Percentiles rank a stretch among this genome's conserved stretches.
These are phyloP conservation scores for Lacerta viridis DNA, from an alignment of 2,797 vertebrate species.

Conservation along the genomic window DNA sequence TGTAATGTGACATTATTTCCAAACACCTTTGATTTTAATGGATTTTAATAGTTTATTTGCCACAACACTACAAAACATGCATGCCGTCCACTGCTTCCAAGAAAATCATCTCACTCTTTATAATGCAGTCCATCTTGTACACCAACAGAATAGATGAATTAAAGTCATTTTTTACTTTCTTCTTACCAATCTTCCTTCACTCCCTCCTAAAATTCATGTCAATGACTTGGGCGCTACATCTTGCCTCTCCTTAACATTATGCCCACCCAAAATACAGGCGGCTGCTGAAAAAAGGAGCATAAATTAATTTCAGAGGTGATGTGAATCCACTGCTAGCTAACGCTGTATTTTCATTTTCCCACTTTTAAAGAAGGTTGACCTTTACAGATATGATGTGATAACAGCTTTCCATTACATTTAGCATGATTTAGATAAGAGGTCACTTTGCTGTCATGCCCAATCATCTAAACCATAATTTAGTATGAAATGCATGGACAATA, in stretches of 20 bases:
- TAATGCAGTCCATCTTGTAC: background rate
- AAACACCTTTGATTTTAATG: background rate
- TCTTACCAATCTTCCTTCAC: background rate
- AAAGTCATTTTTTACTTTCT: background rate
- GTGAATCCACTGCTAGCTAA: background rate
- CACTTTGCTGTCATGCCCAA: conserved; percentile 8
- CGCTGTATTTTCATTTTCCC: conserved; percentile 11
- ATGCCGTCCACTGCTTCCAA: background rate
- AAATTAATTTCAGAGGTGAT: background rate
- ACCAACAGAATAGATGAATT: background rate
- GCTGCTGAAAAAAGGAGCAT: background rate
- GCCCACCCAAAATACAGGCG: background rate
- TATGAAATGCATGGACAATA: conserved; percentile 7
- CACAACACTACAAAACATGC: background rate
- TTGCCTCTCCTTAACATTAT: background rate
- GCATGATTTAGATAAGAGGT: conserved; percentile 6
- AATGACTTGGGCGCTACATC: background rate
- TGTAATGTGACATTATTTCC: background rate
- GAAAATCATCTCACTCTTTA: background rate
- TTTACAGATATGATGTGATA: conserved; percentile 11
- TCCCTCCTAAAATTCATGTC: background rate
- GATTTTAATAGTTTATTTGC: no score
- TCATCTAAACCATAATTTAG: conserved; percentile 20
- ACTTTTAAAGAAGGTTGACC: background rate
- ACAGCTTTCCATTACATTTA: conserved; percentile 21